Percentiles rank a stretch among this genome's conserved stretches.
Conservation (phyloP, 2,797 vertebrate species). For the Melanotaenia maccullochi region DNA sequence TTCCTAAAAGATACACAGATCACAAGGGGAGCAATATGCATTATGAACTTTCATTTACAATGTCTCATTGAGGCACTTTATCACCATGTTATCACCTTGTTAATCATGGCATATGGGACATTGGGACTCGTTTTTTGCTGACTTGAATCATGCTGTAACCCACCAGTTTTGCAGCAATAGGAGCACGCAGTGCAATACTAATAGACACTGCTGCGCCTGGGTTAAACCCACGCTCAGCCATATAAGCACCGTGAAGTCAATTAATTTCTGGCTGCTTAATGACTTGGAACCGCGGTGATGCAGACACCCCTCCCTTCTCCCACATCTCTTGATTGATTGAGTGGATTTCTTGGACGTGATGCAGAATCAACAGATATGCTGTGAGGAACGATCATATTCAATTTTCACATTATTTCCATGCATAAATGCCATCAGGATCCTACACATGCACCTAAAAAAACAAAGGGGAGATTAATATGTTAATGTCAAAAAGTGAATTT, state of each 20-base stretch:
- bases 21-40: slow-evolving; percentile 34
- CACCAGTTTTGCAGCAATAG: slow-evolving; percentile 51
- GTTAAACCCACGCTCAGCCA: slow-evolving; percentile 77
- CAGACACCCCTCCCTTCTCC: slow-evolving; percentile 68
- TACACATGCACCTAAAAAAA: slow-evolving; percentile 30
- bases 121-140: slow-evolving; percentile 60
- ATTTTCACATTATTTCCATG: slow-evolving; percentile 56
- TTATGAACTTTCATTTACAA: slow-evolving; percentile 68
- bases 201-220: slow-evolving; percentile 69
- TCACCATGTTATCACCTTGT: slow-evolving; percentile 58
- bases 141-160: slow-evolving; percentile 52
- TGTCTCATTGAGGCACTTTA: slow-evolving; percentile 56
- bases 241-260: slow-evolving; percentile 81
- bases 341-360: slow-evolving; percentile 76
- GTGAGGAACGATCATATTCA: slow-evolving; percentile 62
- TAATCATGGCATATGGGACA: slow-evolving; percentile 56
- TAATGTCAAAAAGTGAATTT: slow-evolving; percentile 51
- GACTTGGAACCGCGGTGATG: slow-evolving; percentile 78
- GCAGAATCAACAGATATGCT: slow-evolving; percentile 68
- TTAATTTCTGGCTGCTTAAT: slow-evolving; percentile 85
- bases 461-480: slow-evolving; percentile 40
- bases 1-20: slow-evolving; percentile 38
- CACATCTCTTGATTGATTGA: slow-evolving; percentile 76
- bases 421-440: slow-evolving; percentile 56
- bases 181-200: slow-evolving; percentile 69